Conservation (phyloP, 2,888 invertebrate species). For the Rhogogaster chlorosoma region DNA sequence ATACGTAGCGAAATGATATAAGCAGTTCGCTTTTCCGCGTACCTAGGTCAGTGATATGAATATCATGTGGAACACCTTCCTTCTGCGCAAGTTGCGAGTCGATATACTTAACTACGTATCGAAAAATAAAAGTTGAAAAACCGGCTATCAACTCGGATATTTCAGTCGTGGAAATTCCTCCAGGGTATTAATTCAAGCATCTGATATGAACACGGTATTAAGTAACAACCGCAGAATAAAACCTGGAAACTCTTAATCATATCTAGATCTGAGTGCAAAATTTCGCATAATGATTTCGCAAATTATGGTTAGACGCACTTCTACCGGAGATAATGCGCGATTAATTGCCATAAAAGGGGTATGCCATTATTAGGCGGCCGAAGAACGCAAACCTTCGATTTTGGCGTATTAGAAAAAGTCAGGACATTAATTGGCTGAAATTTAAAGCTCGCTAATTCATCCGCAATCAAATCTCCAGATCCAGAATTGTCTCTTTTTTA, state of each 20-base stretch:
- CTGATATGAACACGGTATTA: background rate
- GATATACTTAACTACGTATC: background rate
- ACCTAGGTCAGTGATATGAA: background rate
- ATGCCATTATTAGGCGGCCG: background rate
- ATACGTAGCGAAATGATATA: background rate
- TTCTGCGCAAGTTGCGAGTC: background rate
- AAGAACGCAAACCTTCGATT: background rate
- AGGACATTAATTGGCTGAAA: background rate
- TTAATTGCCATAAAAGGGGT: background rate
- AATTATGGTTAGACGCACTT: background rate
- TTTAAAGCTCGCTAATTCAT: background rate
- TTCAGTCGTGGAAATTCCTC: background rate
- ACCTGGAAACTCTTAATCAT: background rate
- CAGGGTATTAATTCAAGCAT: background rate
- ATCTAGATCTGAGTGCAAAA: background rate
- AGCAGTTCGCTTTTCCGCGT: background rate
- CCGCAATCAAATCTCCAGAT: background rate
- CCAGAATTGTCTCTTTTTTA: too few relatives aligned
- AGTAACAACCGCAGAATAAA: background rate
- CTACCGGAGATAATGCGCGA: background rate
- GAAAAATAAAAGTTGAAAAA: background rate
- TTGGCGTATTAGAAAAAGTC: background rate
- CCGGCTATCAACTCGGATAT: background rate
- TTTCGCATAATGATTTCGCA: background rate
- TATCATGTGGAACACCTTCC: background rate